These are phyloP conservation scores for Xiphorhynchus elegans DNA, from an alignment of 2,113 vertebrate species.

Conservation along the genomic window DNA sequence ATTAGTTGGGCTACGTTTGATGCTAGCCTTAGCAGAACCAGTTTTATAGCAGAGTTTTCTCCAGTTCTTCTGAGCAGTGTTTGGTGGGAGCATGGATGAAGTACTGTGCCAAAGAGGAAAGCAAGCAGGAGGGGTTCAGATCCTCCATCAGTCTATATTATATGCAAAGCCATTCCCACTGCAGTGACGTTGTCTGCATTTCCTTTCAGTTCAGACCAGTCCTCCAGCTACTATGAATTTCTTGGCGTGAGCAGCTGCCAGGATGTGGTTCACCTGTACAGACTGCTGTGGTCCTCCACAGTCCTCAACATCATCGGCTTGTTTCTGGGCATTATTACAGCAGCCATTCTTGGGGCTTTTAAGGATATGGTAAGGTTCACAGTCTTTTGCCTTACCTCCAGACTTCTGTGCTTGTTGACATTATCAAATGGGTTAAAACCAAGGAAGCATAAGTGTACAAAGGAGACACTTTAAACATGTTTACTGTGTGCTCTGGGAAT, in stretches of 20 bases:
- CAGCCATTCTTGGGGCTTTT: constrained; percentile 92
- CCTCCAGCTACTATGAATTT: constrained; percentile 84
- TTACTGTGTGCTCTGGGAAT: background rate
- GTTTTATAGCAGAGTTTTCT: background rate
- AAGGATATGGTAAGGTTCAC: constrained; percentile 87
- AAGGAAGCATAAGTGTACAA: background rate
- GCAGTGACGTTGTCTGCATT: background rate
- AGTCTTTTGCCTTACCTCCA: background rate
- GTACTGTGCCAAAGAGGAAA: background rate
- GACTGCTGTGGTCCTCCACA: constrained; percentile 89
- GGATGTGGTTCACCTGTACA: constrained; percentile 88
- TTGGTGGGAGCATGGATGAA: background rate
- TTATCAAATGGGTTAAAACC: background rate
- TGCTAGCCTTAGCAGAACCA: background rate
- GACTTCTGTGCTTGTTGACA: background rate
- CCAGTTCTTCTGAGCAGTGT: background rate
- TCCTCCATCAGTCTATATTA: background rate
- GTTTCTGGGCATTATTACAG: constrained; percentile 87
- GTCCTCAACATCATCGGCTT: constrained; percentile 85
- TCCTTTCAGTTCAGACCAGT: constrained; percentile 76
- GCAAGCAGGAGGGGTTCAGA: background rate
- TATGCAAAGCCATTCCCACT: background rate
- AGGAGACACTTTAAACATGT: background rate
- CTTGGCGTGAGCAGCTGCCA: constrained; percentile 85
- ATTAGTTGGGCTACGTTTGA: background rate